Conservation (phyloP, 2,888 invertebrate genomes). For the Tridacna gigas region DNA sequence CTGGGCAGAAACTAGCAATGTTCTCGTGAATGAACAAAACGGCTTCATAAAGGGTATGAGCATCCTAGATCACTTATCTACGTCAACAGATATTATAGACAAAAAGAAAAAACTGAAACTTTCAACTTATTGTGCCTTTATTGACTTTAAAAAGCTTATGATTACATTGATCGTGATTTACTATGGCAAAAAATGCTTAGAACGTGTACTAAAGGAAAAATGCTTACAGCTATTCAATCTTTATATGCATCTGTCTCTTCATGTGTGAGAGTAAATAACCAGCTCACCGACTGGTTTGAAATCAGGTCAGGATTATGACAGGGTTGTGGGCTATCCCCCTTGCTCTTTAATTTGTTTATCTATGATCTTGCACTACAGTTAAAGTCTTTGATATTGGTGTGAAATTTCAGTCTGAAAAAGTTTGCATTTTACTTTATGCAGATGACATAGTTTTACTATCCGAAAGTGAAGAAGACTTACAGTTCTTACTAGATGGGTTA, state of each 20-base stretch:
- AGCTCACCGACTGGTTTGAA: too few relatives aligned
- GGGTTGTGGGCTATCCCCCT: background rate
- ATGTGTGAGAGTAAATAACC: too few relatives aligned
- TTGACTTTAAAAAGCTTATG: constrained; percentile 26
- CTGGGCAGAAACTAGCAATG: constrained; percentile 18
- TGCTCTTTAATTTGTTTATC: background rate
- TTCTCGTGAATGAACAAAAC: constrained; percentile 22
- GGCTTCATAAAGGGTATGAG: background rate
- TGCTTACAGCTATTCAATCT: constrained; percentile 23
- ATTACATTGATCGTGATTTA: constrained; percentile 12
- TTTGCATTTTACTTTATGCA: too few relatives aligned
- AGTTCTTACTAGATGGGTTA: too few relatives aligned
- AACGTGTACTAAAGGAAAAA: constrained; percentile 11
- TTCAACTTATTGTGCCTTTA: constrained; percentile 21
- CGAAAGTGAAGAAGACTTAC: too few relatives aligned
- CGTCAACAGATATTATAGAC: background rate
- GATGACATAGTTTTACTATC: too few relatives aligned
- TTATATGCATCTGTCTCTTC: too few relatives aligned
- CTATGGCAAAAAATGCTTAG: constrained; percentile 6
- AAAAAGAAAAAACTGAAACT: background rate
- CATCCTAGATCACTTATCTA: constrained; percentile 10
- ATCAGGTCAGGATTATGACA: background rate
- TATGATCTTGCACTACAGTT: background rate
- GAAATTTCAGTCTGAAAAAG: too few relatives aligned
- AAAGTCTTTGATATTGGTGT: too few relatives aligned